Base-by-base conservation (phyloP, 2,888 invertebrate species). In the Diplolepis rosae region DNA sequence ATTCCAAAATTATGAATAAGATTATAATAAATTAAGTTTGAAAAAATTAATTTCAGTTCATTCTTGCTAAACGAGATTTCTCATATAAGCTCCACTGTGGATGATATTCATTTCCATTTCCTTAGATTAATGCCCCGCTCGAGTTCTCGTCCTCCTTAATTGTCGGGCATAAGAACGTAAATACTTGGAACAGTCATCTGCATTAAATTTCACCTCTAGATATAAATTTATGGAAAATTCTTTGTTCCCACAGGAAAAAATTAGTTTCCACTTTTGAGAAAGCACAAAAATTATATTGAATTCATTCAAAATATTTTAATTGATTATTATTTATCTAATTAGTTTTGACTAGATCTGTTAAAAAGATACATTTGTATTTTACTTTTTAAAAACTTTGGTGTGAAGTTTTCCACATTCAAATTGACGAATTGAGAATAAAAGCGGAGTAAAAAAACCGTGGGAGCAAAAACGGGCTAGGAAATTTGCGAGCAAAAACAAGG, bases 161-260 rank as follows among this genome's bases (percentile, higher is more conserved):
- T 61, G 35, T n/a, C 39, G 61, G 61, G 61, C 27, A 61, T 24
- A 35, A 61, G 39, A 24, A 39, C 39, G 39, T 61, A 61, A 61
- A 61, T 61, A 32, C 18, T 61, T 32, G 39, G 39, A 39, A 61
- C 39, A 39, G 39, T 61, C 39, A 39, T 61, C 39, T 61, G 39
- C 61, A 39, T 61, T 61, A 61, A n/a, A 61, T 35, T 61, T 27
- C n/a, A 61, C n/a, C 35, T 39, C 22, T n/a, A 24, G 24, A 1
- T 7, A 39, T 24, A 39, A 61, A 61, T 39, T 54, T 24, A 13
- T 35, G 22, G 5, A 35, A 56, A 22, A 56, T 35, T 3, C 54
- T 35, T 22, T 24, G 5, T 13, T 11, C 11, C 27, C 50, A 24
- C 11, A 24, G 7, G 50, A 24, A 50, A 24, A 7, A 1, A 24